phyloP scores from a whole-genome alignment of 1,140 invertebrate genomes.

The Chlorops oryzae region DNA sequence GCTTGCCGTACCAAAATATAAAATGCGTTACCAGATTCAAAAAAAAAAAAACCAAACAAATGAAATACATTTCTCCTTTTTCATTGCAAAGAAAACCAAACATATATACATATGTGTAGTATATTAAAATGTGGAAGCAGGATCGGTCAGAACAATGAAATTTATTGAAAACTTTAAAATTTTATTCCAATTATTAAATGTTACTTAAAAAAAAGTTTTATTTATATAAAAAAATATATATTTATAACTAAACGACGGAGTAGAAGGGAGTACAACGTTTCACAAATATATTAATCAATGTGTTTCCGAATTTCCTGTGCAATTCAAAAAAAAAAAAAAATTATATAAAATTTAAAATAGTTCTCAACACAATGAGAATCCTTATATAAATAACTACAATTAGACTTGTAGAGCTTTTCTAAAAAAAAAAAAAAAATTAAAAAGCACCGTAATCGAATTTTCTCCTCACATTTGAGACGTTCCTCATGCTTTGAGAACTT shows the following conservation, averaged over 20 bases:
- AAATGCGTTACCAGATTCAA: background rate
- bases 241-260: no score
- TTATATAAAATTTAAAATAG: background rate
- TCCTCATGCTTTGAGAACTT: no score
- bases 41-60: slow-evolving; percentile 19
- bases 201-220: slow-evolving; percentile 8
- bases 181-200: no score
- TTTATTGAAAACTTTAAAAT: no score
- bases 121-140: slow-evolving; percentile 45
- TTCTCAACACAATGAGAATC: background rate
- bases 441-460: no score
- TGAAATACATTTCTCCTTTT: background rate
- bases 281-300: slow-evolving; percentile 24
- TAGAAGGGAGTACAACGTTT: no score
- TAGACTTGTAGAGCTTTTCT: no score
- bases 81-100: background rate
- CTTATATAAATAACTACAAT: no score
- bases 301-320: slow-evolving; percentile 30
- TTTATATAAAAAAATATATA: slow-evolving; percentile 9
- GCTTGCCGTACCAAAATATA: background rate
- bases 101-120: slow-evolving; percentile 16
- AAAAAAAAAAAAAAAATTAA: no score
- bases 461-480: no score
- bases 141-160: slow-evolving; percentile 38
- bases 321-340: slow-evolving; percentile 16